Percentiles rank a stretch among this genome's conserved stretches.
Evolutionary conservation across 1,140 invertebrate species (phyloP).

Genomic region (Calycopis cecrops): DNA sequence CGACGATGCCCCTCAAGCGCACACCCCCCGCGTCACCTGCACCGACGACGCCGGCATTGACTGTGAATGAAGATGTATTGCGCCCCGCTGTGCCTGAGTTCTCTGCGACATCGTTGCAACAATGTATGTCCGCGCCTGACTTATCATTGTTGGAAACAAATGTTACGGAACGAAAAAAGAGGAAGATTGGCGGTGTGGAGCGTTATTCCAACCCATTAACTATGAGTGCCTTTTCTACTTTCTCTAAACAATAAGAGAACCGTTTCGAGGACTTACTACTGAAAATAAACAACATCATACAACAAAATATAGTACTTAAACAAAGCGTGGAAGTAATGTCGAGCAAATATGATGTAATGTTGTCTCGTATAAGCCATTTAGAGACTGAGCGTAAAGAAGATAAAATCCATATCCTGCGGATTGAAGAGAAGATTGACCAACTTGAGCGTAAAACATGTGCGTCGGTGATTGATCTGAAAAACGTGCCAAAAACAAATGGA

Average conservation of each 20-base stretch:
- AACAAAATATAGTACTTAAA: not conserved
- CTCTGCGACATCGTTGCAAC: not conserved
- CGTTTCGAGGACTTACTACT: not conserved
- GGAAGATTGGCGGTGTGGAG: not conserved
- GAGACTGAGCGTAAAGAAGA: not conserved
- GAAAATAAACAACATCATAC: not conserved
- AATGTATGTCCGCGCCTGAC: not conserved
- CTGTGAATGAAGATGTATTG: not conserved
- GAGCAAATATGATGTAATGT: not conserved
- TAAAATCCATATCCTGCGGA: not conserved
- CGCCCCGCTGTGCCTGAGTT: not conserved
- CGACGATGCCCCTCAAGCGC: conserved; percentile 7
- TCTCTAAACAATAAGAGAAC: not conserved
- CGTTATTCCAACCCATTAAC: not conserved
- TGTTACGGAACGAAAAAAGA: not conserved
- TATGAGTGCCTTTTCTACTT: not conserved
- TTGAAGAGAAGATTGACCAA: not conserved
- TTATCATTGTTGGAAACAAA: too few relatives aligned
- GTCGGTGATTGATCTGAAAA: not conserved
- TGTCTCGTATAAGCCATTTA: not conserved
- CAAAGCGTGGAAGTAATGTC: not conserved
- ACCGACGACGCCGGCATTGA: not conserved
- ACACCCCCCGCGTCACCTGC: not conserved
- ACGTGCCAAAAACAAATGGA: too few relatives aligned
- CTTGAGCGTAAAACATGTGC: not conserved